Evolutionary conservation across 92 coral and sea anemone species (phyloP), one percentile per base, ranked within the genome.

Genomic region (Zoanthus solanderi): DNA sequence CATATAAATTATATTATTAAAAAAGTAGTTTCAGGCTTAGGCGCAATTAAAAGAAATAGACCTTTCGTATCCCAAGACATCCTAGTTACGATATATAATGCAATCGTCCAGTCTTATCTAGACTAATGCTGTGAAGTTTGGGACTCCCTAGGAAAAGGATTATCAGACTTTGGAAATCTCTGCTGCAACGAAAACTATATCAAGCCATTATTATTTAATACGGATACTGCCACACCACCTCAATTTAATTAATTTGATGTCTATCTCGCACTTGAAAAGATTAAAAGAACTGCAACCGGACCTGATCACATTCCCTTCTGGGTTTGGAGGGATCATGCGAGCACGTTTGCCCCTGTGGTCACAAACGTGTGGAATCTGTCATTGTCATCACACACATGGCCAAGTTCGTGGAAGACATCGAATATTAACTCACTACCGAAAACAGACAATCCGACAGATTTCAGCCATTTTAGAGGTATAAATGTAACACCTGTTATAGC

Each of bases 291-390:
- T 23, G 79, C 79, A 75, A 18, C 53, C 42, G 79, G 79, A 12
- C 79, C 79, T 14, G 60, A 75, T 46, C 79, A 48, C 16, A 47
- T 75, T 75, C 37, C 58, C 32, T 46, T 75, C 61, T 48, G 79
- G 58, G 37, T 75, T 17, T 75, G 79, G 79, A 75, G 53, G 28
- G 58, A 46, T 23, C 29, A 75, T 23, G 37, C 58, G 5, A 29
- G 28, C 57, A 75, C 57, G 52, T 53, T 75, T 15, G 79, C 79
- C 31, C 63, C 79, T 15, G 63, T 47, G 14, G 61, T 75, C 52
- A 44, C 32, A 44, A 75, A 23, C 48, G 61, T 48, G 6, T 75
- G 58, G 63, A 48, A 75, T 53, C 79, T 47, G 54, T 46, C 79
- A 16, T 18, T 75, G 16, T 74, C 78, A 15, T 74, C 14, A 37